These are phyloP conservation scores for Agapornis roseicollis DNA, from an alignment of 2,113 vertebrate genomes.

Conservation along the genomic window DNA sequence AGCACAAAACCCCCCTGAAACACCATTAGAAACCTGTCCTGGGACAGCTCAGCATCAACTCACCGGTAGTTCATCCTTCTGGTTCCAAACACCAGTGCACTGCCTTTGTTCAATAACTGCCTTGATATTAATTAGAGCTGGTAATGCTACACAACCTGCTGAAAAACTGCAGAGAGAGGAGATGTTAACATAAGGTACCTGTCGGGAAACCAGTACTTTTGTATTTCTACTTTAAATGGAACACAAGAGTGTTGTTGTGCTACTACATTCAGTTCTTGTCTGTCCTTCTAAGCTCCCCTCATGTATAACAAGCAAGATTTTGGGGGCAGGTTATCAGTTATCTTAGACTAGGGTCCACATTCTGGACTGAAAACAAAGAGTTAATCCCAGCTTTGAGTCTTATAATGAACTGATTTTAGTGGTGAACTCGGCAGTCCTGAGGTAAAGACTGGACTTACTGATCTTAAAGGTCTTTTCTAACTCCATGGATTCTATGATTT, in stretches of 20 bases:
- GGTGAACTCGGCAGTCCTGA: neutral
- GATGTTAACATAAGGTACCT: neutral
- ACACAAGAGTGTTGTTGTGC: neutral
- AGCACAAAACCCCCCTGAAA: neutral
- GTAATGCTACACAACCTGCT: conserved; percentile 85
- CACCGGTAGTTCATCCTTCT: conserved; percentile 86
- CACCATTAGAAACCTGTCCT: neutral
- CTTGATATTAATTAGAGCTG: conserved; percentile 86
- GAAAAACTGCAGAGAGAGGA: conserved; percentile 77
- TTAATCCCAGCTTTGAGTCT: neutral
- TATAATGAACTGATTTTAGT: neutral
- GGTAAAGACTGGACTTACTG: neutral
- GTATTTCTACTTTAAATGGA: neutral
- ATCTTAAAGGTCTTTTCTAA: neutral
- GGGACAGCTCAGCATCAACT: conserved; percentile 30
- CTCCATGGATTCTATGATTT: neutral
- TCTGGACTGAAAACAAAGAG: neutral
- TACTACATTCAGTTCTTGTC: neutral
- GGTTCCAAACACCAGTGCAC: conserved; percentile 87
- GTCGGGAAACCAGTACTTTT: neutral
- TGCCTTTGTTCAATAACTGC: conserved; percentile 87
- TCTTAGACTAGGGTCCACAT: neutral
- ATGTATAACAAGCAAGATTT: neutral
- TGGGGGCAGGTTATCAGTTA: neutral
- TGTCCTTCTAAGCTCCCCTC: neutral